Evolutionary conservation across 2,888 invertebrate genomes (phyloP), one percentile per base, ranked within the genome.

Genomic region (Monochamus alternatus): DNA sequence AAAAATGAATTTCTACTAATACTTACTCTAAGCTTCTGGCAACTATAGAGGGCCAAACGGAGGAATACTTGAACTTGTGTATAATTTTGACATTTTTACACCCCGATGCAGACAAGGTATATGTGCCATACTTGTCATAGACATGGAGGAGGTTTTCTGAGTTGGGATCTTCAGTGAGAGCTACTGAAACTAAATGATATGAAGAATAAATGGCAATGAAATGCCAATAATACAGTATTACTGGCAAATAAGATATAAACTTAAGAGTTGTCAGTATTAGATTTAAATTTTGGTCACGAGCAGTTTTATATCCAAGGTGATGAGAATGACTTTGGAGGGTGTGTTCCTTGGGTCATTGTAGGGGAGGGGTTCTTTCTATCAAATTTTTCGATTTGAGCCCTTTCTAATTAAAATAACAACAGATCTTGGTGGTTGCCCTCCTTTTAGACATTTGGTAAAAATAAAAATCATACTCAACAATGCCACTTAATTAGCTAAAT

Each of bases 111-210:
- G 89, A 88, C 44, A 89, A 78, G 0, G 87, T 85, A 77, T 89
- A 88, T 12, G 88, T 88, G 47, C 89, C 88, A 44, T 87, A 88
- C 80, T 88, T 88, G 77, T 89, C 89, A 74, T 89, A 87, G 30
- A 89, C 87, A 70, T 89, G 87, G n/a, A 89, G 81, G 81, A 87
- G 83, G 5, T 86, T 86, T 74, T 89, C 88, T 8, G 85, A 83
- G 43, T 84, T 81, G 10, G 87, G 85, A 77, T 88, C 87, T 69
- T 89, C 88, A 31, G 86, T 86, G 67, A 88, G 76, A 44, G 87
- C 87, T 58, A 89, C 87, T 75, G 86, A 86, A 79, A 87, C 86
- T 86, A 73, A 58, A 82, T 30, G 44, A 59, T 32, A 69, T 79
- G 44, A 71, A 71, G 75, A 75, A 70, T 70, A 65, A 74, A 44